A percentile compares a stretch with the other conserved stretches of the same genome.
Conservation (phyloP, 2,113 vertebrate species). For the Tyrannus savana region DNA sequence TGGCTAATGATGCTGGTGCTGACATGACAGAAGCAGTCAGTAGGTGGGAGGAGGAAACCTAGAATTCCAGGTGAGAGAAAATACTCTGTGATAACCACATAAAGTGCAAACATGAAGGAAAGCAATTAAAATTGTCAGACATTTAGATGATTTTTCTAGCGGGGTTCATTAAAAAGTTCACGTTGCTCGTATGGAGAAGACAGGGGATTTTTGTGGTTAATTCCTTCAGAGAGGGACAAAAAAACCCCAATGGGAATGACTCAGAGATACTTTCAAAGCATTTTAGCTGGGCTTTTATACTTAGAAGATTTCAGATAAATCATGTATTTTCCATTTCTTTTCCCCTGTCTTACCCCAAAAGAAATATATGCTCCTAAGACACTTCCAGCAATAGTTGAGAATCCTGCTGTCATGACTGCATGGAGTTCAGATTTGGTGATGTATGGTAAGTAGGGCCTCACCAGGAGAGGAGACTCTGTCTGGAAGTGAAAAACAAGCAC, state of each 20-base stretch:
- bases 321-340: neutral
- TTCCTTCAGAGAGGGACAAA: neutral
- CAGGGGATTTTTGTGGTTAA: neutral
- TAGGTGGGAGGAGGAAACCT: conserved; percentile 85
- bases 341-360: conserved; percentile 80
- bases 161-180: neutral
- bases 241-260: neutral
- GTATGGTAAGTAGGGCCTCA: conserved; percentile 78
- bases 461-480: conserved; percentile 83
- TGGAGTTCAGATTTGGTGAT: conserved; percentile 87
- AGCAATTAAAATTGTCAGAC: neutral
- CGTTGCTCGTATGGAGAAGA: neutral
- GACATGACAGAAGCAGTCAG: conserved; percentile 89
- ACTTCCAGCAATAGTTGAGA: conserved; percentile 84
- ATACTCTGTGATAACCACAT: neutral
- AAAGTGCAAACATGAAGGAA: neutral
- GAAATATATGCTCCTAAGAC: conserved; percentile 86
- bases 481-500: conserved; percentile 40
- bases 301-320: neutral
- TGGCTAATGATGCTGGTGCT: conserved; percentile 84
- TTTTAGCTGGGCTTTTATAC: neutral
- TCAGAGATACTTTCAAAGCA: neutral
- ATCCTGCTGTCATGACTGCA: conserved; percentile 87
- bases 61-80: conserved; percentile 13
- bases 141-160: neutral